Conservation (phyloP, 1,140 invertebrate genomes). For the Brachystomella parvula region DNA sequence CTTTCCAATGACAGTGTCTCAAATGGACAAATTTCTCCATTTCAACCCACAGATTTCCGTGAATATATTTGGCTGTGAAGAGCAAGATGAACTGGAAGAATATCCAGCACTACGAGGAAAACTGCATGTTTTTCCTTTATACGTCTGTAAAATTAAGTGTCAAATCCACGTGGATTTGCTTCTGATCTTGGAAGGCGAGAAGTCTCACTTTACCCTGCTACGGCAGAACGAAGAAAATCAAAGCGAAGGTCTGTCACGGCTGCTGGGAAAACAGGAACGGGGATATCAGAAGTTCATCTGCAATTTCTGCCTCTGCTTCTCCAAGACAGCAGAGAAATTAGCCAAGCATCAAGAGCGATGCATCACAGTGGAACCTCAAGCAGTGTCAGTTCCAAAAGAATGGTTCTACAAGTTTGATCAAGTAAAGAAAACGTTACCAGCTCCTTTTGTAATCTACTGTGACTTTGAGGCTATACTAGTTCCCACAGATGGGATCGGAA, state of each 20-base stretch:
- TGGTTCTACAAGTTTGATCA: not conserved
- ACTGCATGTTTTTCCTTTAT: not conserved
- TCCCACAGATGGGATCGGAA: too few relatives aligned
- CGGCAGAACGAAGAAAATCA: not conserved
- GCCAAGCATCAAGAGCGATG: not conserved
- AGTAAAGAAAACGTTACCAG: not conserved
- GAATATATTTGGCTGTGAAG: constrained; percentile 1
- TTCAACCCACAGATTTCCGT: not conserved
- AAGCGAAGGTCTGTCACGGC: not conserved
- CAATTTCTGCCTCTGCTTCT: not conserved
- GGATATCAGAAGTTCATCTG: not conserved
- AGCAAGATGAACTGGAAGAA: not conserved
- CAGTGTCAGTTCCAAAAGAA: not conserved
- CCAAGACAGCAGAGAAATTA: not conserved
- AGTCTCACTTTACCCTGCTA: not conserved
- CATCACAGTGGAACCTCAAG: not conserved
- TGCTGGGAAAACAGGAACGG: not conserved
- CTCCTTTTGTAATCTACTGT: constrained; percentile 1
- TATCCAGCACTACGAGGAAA: not conserved
- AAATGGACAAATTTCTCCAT: not conserved
- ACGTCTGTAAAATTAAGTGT: not conserved
- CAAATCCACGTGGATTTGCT: not conserved
- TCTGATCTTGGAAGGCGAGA: not conserved
- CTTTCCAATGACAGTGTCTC: not conserved
- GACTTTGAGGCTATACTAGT: constrained; percentile 3